A percentile compares a stretch with the other conserved stretches of the same genome.
Evolutionary conservation across 2,888 invertebrate genomes (phyloP).

Genomic region (Cecidostiba fungosa): DNA sequence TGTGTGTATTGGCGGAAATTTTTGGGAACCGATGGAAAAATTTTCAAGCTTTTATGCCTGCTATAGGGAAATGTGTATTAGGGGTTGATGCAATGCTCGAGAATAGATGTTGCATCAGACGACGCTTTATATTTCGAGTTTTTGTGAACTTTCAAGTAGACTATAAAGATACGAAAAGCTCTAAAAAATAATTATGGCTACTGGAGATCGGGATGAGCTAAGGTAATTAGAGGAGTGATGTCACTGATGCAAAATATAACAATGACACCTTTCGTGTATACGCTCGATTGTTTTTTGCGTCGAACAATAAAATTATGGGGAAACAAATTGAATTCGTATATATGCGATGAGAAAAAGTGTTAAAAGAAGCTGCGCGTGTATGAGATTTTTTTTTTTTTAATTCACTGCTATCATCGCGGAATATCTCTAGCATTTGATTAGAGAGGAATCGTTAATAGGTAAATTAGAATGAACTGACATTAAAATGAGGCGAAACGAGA

Average conservation of each 20-base stretch:
- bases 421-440: background rate
- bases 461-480: background rate
- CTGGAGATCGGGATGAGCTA: background rate
- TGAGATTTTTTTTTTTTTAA: background rate
- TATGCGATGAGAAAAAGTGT: background rate
- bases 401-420: background rate
- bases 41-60: background rate
- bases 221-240: background rate
- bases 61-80: background rate
- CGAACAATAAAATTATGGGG: no score
- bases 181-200: background rate
- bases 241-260: background rate
- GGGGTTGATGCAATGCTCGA: background rate
- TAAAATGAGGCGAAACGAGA: conserved; percentile 13
- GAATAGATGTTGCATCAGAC: background rate
- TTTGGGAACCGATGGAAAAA: background rate
- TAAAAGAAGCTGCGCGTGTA: background rate
- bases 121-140: background rate
- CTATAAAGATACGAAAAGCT: background rate
- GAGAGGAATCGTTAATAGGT: conserved; percentile 5
- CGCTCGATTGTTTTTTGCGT: no score
- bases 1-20: background rate
- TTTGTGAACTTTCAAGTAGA: background rate
- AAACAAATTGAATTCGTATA: no score
- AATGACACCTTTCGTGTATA: background rate